Conservation (phyloP, 2,888 invertebrate genomes). For the Pollenia amentaria region DNA sequence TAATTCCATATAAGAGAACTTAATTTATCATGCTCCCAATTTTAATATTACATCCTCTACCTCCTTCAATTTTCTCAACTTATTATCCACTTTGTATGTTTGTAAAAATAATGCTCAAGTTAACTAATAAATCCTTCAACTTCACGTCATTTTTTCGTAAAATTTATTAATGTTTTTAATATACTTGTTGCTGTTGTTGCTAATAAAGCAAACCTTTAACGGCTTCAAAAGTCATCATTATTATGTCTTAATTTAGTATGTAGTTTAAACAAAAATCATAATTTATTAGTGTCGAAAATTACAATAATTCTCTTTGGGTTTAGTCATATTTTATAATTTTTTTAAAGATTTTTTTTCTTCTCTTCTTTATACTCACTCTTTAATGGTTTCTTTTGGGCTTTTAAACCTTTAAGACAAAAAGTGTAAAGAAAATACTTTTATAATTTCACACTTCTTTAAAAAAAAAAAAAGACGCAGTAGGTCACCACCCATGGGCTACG, state of each 20-base stretch:
- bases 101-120: not conserved
- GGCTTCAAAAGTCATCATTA: slow-evolving; percentile 69
- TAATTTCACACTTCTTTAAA: slow-evolving; percentile 62
- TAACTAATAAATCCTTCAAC: slow-evolving; percentile 66
- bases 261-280: slow-evolving; percentile 41
- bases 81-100: not conserved
- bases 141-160: slow-evolving; percentile 27
- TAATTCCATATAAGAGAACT: no score
- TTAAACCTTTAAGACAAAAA: slow-evolving; percentile 18
- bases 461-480: slow-evolving; percentile 39
- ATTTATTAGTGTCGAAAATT: slow-evolving; percentile 71
- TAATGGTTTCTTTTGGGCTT: slow-evolving; percentile 18
- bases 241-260: slow-evolving; percentile 72
- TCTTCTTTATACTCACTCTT: not conserved
- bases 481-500: slow-evolving; percentile 70
- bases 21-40: not conserved
- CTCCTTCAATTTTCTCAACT: no score
- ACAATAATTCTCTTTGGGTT: slow-evolving; percentile 59
- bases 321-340: slow-evolving; percentile 48
- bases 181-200: slow-evolving; percentile 37
- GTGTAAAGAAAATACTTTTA: slow-evolving; percentile 5
- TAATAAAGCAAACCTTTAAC: slow-evolving; percentile 60
- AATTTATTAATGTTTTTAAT: slow-evolving; percentile 37
- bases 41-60: not conserved
- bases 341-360: not conserved